Evolutionary conservation across 1,140 invertebrate species (phyloP).

Genomic region (Steinernema feltiae): DNA sequence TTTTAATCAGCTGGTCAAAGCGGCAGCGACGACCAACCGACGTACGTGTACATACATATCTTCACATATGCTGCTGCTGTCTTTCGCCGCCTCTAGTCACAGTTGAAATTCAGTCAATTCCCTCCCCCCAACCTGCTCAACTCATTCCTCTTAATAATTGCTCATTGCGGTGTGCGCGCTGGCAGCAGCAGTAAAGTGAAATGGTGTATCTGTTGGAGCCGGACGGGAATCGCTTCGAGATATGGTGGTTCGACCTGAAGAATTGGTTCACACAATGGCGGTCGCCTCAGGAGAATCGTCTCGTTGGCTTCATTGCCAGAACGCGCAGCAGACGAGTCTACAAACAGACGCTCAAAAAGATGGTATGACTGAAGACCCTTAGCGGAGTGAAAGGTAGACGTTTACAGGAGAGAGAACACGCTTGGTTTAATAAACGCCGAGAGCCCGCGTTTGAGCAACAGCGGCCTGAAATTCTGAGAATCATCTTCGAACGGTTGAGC

Average conservation of each 20-base stretch:
- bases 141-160: neutral
- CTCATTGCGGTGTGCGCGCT: no score
- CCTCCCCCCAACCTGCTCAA: neutral
- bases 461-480: neutral
- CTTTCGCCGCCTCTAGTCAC: neutral
- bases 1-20: neutral
- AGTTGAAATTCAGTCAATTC: neutral
- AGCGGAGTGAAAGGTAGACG: neutral
- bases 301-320: neutral
- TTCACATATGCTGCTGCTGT: no score
- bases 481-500: neutral
- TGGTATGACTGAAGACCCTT: neutral
- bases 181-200: no score
- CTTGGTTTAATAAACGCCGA: neutral
- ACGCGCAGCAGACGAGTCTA: neutral
- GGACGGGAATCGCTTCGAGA: neutral
- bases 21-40: neutral
- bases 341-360: neutral
- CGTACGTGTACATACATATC: no score
- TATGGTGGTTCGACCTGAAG: conserved; percentile 7
- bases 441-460: neutral
- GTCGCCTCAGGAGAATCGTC: neutral
- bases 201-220: neutral
- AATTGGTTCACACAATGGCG: neutral
- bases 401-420: neutral